phyloP scores from a whole-genome alignment of 2,888 invertebrate species.

The Elegia similella region DNA sequence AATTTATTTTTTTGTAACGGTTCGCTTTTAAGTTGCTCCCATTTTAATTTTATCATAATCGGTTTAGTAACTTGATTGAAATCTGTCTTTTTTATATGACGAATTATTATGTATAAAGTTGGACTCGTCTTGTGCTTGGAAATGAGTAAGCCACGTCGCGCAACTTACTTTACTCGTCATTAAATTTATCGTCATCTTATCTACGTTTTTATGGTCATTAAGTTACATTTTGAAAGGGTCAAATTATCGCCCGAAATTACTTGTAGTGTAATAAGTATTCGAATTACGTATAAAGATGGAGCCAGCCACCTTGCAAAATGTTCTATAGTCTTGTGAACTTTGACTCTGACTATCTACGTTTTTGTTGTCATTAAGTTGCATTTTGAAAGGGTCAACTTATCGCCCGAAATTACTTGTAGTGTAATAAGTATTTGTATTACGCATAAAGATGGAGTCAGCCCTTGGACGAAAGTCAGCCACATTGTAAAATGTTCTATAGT shows the following conservation, averaged over 20 bases:
- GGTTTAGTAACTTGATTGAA: no score
- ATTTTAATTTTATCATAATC: no score
- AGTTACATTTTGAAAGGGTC: not conserved
- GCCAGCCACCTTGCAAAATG: not conserved
- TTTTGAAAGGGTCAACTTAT: not conserved
- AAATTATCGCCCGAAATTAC: no score
- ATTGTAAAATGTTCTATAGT: not conserved
- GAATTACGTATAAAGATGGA: not conserved
- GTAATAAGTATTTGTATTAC: no score
- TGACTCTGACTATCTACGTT: not conserved
- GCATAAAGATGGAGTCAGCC: not conserved
- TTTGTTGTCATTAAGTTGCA: not conserved
- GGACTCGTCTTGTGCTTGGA: not conserved
- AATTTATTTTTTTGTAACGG: no score
- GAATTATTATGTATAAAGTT: not conserved
- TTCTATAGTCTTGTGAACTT: not conserved
- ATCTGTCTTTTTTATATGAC: no score
- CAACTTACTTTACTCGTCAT: no score
- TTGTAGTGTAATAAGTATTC: no score
- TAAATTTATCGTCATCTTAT: not conserved
- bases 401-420: no score
- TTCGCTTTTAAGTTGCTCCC: no score
- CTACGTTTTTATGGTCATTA: not conserved
- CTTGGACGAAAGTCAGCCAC: no score
- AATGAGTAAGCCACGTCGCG: not conserved